phyloP scores from a whole-genome alignment of 2,113 vertebrate species.

The Crocuta crocuta region DNA sequence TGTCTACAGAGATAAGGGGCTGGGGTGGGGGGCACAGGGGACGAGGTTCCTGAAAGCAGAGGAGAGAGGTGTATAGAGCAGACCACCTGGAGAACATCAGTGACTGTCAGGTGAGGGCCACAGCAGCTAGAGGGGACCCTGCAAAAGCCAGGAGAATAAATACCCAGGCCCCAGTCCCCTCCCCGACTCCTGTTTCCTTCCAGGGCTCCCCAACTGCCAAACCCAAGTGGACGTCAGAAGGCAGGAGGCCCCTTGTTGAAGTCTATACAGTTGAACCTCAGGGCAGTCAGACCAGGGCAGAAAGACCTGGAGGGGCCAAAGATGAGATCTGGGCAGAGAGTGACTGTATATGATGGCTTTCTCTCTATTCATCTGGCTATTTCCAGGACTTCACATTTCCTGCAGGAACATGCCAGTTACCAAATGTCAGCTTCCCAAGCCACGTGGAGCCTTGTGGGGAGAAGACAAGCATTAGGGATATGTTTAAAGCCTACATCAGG shows the following conservation, averaged over 20 bases:
- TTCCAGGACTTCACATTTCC: not conserved
- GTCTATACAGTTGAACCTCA: not conserved
- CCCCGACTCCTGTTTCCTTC: not conserved
- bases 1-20: not conserved
- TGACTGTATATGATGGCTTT: not conserved
- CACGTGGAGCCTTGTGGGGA: not conserved
- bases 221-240: too few species aligned
- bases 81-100: accelerated
- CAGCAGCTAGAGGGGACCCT: not conserved
- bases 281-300: not conserved
- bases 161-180: not conserved
- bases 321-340: not conserved
- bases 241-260: accelerated
- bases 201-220: not conserved
- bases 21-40: not conserved
- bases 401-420: not conserved
- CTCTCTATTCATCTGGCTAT: not conserved
- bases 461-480: not conserved
- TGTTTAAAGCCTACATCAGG: not conserved
- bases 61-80: not conserved
- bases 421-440: not conserved
- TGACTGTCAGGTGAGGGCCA: not conserved
- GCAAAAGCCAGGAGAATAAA: not conserved
- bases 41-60: not conserved
- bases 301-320: not conserved